Percentiles rank a stretch among this genome's conserved stretches.
Conservation (phyloP, 2,113 vertebrate genomes). For the Semnornis frantzii region DNA sequence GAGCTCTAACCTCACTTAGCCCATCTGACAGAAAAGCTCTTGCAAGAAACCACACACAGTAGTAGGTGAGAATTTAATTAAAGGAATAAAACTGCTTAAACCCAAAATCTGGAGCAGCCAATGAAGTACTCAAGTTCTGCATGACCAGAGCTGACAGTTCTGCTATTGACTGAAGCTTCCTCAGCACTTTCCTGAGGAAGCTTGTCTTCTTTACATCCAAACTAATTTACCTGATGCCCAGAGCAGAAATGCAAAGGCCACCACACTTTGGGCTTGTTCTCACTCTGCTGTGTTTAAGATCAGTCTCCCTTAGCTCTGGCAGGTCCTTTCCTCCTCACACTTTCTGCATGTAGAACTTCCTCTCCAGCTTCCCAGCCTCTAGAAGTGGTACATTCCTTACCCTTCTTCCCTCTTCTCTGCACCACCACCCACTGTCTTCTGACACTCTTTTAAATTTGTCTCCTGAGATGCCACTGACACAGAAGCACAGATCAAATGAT, state of each 20-base stretch:
- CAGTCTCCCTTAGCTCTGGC: background rate
- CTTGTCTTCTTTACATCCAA: background rate
- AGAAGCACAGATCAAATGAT: background rate
- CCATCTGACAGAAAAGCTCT: background rate
- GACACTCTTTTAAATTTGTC: background rate
- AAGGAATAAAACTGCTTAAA: background rate
- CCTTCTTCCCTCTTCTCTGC: background rate
- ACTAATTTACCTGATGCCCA: background rate
- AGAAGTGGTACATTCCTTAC: background rate
- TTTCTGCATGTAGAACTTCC: background rate
- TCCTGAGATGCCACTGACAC: background rate
- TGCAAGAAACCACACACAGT: background rate
- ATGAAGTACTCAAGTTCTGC: background rate
- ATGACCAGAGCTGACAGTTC: background rate
- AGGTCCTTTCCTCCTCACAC: background rate
- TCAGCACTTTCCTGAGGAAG: background rate
- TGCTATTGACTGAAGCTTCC: background rate
- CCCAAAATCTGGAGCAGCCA: background rate
- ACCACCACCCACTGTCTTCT: background rate
- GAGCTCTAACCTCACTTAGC: background rate
- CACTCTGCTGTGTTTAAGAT: accelerated
- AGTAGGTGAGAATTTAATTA: background rate
- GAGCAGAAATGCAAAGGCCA: background rate
- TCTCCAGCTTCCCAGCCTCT: background rate
- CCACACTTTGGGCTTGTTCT: accelerated